Evolutionary conservation across 2,888 invertebrate genomes (phyloP).

Genomic region (Acanthosepion pharaonis): DNA sequence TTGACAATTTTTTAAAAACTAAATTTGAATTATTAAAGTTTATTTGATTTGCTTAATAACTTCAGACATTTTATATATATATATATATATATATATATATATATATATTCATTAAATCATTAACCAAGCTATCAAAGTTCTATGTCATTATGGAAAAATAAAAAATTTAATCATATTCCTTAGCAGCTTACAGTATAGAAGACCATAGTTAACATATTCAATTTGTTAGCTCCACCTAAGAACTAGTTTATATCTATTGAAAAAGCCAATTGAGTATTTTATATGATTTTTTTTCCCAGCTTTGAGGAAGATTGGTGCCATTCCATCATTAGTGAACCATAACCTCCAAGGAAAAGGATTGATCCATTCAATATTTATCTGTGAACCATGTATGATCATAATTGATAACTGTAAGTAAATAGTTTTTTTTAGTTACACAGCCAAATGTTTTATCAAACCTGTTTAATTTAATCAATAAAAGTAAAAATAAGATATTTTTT

Average conservation of each 20-base stretch:
- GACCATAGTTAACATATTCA: neutral
- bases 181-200: neutral
- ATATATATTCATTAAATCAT: too few species aligned
- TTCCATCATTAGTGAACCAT: slow-evolving; percentile 49
- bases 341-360: slow-evolving; percentile 48
- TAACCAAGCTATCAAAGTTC: neutral
- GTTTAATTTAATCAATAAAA: too few species aligned
- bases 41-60: too few species aligned
- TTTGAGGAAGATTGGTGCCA: slow-evolving; percentile 46
- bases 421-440: too few species aligned
- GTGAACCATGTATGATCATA: slow-evolving; percentile 48
- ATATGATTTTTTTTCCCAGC: neutral
- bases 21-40: too few species aligned
- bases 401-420: slow-evolving; percentile 47
- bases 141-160: neutral
- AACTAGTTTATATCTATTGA: neutral
- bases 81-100: neutral
- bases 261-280: neutral
- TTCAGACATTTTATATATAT: too few species aligned
- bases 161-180: neutral
- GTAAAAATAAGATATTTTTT: too few species aligned
- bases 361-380: slow-evolving; percentile 44
- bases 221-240: neutral
- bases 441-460: too few species aligned
- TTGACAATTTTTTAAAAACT: too few species aligned